Evolutionary conservation across 2,888 invertebrate species (phyloP).

Genomic region (Ernsta delagoae): DNA sequence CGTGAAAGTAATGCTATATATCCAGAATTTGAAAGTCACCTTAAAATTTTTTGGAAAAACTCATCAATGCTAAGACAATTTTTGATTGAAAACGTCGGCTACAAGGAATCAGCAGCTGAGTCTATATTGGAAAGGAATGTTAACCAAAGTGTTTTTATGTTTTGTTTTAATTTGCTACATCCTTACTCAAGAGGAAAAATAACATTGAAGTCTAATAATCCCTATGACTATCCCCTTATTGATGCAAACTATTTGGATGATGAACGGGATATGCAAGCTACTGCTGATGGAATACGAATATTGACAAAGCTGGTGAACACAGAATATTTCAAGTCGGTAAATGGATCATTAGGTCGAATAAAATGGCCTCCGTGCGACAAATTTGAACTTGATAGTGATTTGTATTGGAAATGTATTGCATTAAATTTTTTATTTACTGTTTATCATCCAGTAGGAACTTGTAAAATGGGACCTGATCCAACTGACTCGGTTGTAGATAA

Average conservation of each 20-base stretch:
- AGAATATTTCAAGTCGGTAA: constrained; percentile 55
- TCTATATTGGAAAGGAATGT: constrained; percentile 52
- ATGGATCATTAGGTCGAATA: constrained; percentile 53
- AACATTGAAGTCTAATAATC: constrained; percentile 81
- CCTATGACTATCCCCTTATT: constrained; percentile 85
- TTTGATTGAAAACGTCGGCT: constrained; percentile 39
- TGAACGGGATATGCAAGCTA: constrained; percentile 73
- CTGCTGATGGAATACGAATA: constrained; percentile 55
- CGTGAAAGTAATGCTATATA: constrained; percentile 51
- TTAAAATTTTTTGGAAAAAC: constrained; percentile 55
- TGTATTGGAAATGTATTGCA: constrained; percentile 63
- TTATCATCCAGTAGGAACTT: constrained; percentile 88
- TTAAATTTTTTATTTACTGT: constrained; percentile 78
- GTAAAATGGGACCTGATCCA: constrained; percentile 82
- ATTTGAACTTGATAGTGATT: constrained; percentile 51
- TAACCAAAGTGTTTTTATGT: constrained; percentile 56
- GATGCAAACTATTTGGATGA: constrained; percentile 86
- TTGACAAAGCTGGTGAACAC: constrained; percentile 56
- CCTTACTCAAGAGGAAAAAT: constrained; percentile 84
- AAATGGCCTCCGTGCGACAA: constrained; percentile 55
- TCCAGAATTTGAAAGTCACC: constrained; percentile 61
- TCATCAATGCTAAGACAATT: constrained; percentile 38
- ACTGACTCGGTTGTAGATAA: constrained; percentile 73
- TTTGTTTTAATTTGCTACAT: constrained; percentile 68
- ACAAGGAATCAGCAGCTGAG: constrained; percentile 50